Conservation (phyloP, 2,888 invertebrate species). For the Phalera bucephala region DNA sequence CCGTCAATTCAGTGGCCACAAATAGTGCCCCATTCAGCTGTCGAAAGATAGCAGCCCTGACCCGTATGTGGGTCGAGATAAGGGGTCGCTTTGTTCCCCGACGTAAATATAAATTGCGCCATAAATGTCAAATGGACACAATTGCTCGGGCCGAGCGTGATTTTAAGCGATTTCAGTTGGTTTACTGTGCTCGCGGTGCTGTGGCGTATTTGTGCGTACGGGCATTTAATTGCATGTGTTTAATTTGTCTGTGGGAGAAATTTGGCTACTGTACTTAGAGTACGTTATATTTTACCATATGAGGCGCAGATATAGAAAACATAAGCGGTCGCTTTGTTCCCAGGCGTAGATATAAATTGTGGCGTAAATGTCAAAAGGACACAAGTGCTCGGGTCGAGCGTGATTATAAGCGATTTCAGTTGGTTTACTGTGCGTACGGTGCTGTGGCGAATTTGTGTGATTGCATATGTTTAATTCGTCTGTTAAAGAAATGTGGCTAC, state of each 20-base stretch:
- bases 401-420: conserved; percentile 43
- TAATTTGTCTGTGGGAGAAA: background rate
- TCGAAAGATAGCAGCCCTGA: conserved; percentile 18
- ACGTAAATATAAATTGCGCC: conserved; percentile 65
- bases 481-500: too few relatives aligned
- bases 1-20: background rate
- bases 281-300: too few relatives aligned
- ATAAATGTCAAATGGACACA: conserved; percentile 70
- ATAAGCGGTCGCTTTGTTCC: conserved; percentile 47
- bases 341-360: conserved; percentile 64
- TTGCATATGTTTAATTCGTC: background rate
- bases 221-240: background rate
- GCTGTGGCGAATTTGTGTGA: background rate
- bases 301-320: too few relatives aligned
- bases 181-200: conserved; percentile 4
- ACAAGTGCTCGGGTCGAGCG: conserved; percentile 52
- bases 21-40: background rate
- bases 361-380: conserved; percentile 68
- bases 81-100: conserved; percentile 44
- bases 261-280: too few relatives aligned
- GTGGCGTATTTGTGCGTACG: background rate
- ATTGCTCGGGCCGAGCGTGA: conserved; percentile 49
- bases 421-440: conserved; percentile 9
- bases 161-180: conserved; percentile 39
- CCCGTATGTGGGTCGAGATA: conserved; percentile 39